These are phyloP conservation scores for Anthoptus insignis DNA, from an alignment of 2,888 invertebrate species.

Conservation along the genomic window DNA sequence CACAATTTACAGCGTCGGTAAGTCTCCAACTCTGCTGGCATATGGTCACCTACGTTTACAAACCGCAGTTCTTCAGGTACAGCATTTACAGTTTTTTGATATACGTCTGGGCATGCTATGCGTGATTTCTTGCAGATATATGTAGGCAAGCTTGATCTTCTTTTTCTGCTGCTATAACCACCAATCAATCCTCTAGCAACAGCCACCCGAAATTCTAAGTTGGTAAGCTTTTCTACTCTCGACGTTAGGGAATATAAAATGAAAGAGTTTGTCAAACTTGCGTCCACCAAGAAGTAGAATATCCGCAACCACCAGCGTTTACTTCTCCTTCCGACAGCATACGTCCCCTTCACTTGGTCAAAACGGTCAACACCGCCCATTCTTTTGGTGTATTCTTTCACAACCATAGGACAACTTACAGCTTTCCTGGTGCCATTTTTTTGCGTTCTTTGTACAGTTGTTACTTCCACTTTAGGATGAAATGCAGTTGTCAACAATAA, in stretches of 20 bases:
- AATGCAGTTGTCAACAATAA: constrained; percentile 51
- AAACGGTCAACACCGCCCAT: constrained; percentile 53
- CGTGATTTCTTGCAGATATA: constrained; percentile 40
- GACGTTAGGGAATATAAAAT: constrained; percentile 44
- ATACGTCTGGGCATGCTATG: constrained; percentile 32
- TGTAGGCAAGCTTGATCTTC: constrained; percentile 38
- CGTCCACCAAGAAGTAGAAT: constrained; percentile 52
- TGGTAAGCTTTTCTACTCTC: constrained; percentile 44
- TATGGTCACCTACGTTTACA: constrained; percentile 46
- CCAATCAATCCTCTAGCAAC: constrained; percentile 47
- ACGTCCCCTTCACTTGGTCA: constrained; percentile 47
- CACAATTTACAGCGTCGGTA: constrained; percentile 22
- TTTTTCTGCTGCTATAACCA: constrained; percentile 32
- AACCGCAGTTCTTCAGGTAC: constrained; percentile 43
- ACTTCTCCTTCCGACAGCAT: constrained; percentile 50
- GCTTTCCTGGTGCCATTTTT: constrained; percentile 46
- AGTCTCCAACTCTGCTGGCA: constrained; percentile 29
- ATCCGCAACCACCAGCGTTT: constrained; percentile 51
- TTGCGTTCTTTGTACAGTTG: constrained; percentile 45
- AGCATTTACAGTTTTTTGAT: constrained; percentile 33
- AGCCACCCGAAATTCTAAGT: constrained; percentile 49
- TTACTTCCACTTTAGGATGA: constrained; percentile 49
- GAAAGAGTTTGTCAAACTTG: constrained; percentile 49
- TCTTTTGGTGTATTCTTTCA: constrained; percentile 52
- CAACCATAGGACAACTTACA: constrained; percentile 38